Evolutionary conservation across 1,140 invertebrate genomes (phyloP), one percentile per base, ranked within the genome.

Genomic region (Andrena cerasifolii): DNA sequence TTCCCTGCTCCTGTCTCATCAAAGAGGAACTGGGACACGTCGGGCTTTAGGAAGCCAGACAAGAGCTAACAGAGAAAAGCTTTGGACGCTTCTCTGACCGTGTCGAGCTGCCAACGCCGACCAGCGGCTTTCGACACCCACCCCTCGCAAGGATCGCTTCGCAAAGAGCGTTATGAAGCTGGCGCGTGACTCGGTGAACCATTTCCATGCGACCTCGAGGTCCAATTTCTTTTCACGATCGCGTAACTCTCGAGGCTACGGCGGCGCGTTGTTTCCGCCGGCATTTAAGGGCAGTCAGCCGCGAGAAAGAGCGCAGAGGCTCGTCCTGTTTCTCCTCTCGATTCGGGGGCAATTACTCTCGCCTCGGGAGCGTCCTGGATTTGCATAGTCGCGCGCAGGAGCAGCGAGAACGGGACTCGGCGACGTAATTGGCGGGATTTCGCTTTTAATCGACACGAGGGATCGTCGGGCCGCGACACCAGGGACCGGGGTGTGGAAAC

Each of bases 301-400:
- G 61, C 18, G 54, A 47, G 24, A 65, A 47, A 54, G 59, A 26
- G 66, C 26, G 3, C 21, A 31, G 16, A 21, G 8, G 45, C 28
- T 58, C 33, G 56, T 49, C 70, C 61, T 47, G 28, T 51, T 70
- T 75, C 72, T 24, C 28, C 14, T 68, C 24, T 49, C 56, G 59
- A 82, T 68, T 56, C 63, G 58, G n/a, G n/a, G 10, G 5, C 68
- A 7, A 74, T 84, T 68, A 79, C 65, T 75, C 70, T 66, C 76
- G 26, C 68, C 68, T 67, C 26, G 21, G 62, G 51, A 40, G 26
- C 43, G 21, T 28, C 54, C 36, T 49, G 49, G 49, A 84, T 79
- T 83, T 62, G 76, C 81, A 79, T 71, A 79, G 24, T 10, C 24
- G 24, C 56, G 43, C 24, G 74, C 74, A n/a, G 45, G 47, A 18